phyloP scores from a whole-genome alignment of 2,888 invertebrate genomes.

The Megaustenia siamemsis region DNA sequence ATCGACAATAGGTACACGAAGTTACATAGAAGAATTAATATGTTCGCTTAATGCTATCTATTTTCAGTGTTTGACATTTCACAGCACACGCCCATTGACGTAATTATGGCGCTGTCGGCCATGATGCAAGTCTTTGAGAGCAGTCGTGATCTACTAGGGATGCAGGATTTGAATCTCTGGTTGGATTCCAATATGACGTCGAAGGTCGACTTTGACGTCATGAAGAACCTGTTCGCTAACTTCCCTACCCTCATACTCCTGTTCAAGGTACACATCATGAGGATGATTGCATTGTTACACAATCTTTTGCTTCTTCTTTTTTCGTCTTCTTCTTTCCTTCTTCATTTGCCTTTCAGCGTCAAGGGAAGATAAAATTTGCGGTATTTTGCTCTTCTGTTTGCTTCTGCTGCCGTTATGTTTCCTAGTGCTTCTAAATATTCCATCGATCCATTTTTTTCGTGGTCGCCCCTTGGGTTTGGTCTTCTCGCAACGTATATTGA shows the following conservation, averaged over 20 bases:
- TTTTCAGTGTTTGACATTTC: not conserved
- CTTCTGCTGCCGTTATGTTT: too few relatives aligned
- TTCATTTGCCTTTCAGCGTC: too few relatives aligned
- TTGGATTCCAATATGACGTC: not conserved
- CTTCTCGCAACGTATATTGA: too few relatives aligned
- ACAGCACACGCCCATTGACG: not conserved
- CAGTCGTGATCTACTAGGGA: not conserved
- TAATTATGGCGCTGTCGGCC: not conserved
- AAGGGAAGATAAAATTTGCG: too few relatives aligned
- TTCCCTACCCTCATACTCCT: not conserved
- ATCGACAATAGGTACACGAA: not conserved
- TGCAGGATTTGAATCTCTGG: not conserved
- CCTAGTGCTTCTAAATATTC: too few relatives aligned
- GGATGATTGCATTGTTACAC: too few relatives aligned
- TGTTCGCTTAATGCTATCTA: not conserved
- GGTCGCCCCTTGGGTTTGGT: too few relatives aligned
- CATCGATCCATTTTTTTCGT: too few relatives aligned
- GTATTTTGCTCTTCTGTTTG: too few relatives aligned
- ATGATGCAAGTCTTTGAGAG: not conserved
- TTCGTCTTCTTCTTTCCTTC: too few relatives aligned
- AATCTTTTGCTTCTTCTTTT: too few relatives aligned
- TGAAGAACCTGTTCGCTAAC: not conserved
- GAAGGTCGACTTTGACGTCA: not conserved
- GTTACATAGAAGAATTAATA: not conserved
- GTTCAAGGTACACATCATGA: not conserved